These are phyloP conservation scores for Melanotaenia maccullochi DNA, from an alignment of 2,797 vertebrate species.

Conservation along the genomic window DNA sequence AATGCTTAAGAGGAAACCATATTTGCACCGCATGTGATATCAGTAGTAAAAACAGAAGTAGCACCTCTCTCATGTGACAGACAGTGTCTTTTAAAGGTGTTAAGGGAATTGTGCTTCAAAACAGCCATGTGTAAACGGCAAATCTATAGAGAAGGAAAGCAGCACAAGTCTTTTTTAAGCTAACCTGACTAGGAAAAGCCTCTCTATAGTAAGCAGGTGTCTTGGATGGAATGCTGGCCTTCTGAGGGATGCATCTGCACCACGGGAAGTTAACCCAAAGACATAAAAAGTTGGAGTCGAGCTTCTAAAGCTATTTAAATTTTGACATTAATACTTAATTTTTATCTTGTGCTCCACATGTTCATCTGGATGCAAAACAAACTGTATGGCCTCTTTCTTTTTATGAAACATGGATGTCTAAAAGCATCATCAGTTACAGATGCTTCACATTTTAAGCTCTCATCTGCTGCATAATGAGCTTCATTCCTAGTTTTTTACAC, in stretches of 20 bases:
- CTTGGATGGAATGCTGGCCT: no score
- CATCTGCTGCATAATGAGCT: background rate
- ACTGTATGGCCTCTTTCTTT: background rate
- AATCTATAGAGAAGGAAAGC: background rate
- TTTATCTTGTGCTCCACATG: background rate
- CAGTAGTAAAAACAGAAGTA: constrained; percentile 18
- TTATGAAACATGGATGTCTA: background rate
- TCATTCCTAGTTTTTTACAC: background rate
- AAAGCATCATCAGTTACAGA: background rate
- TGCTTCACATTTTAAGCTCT: no score
- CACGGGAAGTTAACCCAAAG: background rate
- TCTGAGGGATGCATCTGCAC: background rate
- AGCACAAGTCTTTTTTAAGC: background rate
- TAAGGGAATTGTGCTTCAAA: background rate
- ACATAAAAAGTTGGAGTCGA: background rate
- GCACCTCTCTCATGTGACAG: constrained; percentile 7
- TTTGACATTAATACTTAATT: background rate
- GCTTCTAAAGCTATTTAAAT: background rate
- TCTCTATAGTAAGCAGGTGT: no score
- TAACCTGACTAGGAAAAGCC: no score
- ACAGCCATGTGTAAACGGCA: background rate
- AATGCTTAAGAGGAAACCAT: constrained; percentile 35
- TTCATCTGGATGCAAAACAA: background rate
- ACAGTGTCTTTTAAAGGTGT: background rate
- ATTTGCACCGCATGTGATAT: constrained; percentile 9